Conservation (phyloP, 2,888 invertebrate species). For the Julus scanicus region DNA sequence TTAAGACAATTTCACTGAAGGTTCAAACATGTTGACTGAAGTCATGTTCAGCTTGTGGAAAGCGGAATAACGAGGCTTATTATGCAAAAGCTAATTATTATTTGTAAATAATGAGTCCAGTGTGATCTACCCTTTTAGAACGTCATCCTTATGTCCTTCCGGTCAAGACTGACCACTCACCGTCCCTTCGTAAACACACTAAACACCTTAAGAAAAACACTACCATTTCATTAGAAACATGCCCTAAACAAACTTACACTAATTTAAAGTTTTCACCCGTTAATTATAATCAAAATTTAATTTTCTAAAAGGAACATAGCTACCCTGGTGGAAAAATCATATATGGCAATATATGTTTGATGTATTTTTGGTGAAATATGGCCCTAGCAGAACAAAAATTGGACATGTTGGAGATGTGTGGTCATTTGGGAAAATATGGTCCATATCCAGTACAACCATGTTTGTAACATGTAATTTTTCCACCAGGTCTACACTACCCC, state of each 20-base stretch:
- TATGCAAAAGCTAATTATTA: slow-evolving; percentile 26
- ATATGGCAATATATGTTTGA: too few relatives aligned
- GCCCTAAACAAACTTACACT: neutral
- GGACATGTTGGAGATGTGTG: too few relatives aligned
- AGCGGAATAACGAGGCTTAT: neutral
- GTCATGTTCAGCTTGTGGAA: neutral
- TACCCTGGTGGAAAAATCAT: too few relatives aligned
- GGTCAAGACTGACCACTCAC: neutral
- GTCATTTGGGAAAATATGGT: too few relatives aligned
- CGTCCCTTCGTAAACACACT: neutral
- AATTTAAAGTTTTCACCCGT: too few relatives aligned
- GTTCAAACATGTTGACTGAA: neutral
- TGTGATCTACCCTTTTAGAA: slow-evolving; percentile 14
- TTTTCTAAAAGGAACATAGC: too few relatives aligned
- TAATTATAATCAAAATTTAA: too few relatives aligned
- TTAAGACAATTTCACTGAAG: neutral
- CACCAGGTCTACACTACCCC: too few relatives aligned
- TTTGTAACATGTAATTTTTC: too few relatives aligned
- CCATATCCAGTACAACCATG: too few relatives aligned
- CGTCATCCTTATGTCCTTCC: neutral
- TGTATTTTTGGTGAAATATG: too few relatives aligned
- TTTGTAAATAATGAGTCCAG: slow-evolving; percentile 33
- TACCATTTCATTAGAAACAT: neutral
- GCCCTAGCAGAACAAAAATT: too few relatives aligned
- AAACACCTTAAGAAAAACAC: neutral